Conservation (phyloP, 2,888 invertebrate genomes). For the Ectropis crepuscularia region DNA sequence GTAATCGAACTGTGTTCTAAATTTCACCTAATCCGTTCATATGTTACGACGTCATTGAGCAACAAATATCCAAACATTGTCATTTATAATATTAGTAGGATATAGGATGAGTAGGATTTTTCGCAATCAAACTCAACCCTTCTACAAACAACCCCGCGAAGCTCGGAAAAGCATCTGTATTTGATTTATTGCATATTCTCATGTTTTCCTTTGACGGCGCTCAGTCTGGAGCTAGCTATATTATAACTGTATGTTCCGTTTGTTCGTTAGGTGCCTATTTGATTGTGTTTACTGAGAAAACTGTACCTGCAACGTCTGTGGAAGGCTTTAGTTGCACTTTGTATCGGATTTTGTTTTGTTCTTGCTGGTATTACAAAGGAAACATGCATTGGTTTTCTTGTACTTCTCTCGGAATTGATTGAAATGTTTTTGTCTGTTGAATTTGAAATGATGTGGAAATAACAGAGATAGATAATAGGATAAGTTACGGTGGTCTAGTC, state of each 20-base stretch:
- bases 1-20: too few relatives aligned
- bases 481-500: too few relatives aligned
- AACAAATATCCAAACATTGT: too few relatives aligned
- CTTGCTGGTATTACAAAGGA: too few relatives aligned
- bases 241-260: slow-evolving; percentile 15
- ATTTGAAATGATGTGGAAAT: too few relatives aligned
- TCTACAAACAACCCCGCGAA: slow-evolving; percentile 18
- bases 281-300: slow-evolving; percentile 22
- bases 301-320: slow-evolving; percentile 7
- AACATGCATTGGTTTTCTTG: too few relatives aligned
- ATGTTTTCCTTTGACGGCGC: slow-evolving; percentile 39
- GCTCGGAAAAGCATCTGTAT: slow-evolving; percentile 37
- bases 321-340: slow-evolving; percentile 7
- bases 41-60: too few relatives aligned
- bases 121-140: slow-evolving; percentile 4
- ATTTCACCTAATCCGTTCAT: too few relatives aligned
- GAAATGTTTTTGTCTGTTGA: too few relatives aligned
- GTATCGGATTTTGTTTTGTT: slow-evolving; percentile 4
- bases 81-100: too few relatives aligned
- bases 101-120: not conserved
- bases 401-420: too few relatives aligned
- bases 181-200: slow-evolving; percentile 46
- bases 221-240: slow-evolving; percentile 27
- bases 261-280: slow-evolving; percentile 29
- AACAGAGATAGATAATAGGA: too few relatives aligned